Percentiles rank a stretch among this genome's conserved stretches.
phyloP scores from a whole-genome alignment of 2,888 invertebrate genomes.

The Clanis bilineata region DNA sequence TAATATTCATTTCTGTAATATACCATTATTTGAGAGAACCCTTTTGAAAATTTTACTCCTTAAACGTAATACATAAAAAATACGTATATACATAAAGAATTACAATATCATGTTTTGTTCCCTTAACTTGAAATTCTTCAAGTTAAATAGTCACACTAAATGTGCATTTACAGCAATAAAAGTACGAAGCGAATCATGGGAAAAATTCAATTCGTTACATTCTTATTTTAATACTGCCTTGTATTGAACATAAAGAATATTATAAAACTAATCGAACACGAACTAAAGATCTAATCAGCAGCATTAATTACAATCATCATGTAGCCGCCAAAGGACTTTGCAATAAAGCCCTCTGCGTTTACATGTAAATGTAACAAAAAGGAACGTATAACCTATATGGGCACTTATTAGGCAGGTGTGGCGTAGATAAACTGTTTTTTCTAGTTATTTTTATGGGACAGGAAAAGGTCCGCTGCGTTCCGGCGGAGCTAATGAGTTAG shows the following conservation, averaged over 20 bases:
- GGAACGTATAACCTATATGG: neutral
- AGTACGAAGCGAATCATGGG: neutral
- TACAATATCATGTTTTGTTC: too few species aligned
- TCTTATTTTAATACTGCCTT: neutral
- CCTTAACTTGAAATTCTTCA: too few species aligned
- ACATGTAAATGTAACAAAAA: conserved; percentile 19
- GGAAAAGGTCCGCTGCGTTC: conserved; percentile 21
- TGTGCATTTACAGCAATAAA: neutral
- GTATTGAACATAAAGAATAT: neutral
- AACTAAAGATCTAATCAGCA: conserved; percentile 10
- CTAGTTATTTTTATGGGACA: conserved; percentile 19
- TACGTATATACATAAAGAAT: too few species aligned
- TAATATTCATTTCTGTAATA: neutral
- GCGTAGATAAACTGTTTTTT: conserved; percentile 20
- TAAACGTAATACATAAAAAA: too few species aligned
- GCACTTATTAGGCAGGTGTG: conserved; percentile 24
- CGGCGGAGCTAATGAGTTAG: conserved; percentile 4
- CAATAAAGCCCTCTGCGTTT: conserved; percentile 7
- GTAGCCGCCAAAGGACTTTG: conserved; percentile 8
- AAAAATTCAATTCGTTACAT: neutral
- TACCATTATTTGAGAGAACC: too few species aligned
- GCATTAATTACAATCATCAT: conserved; percentile 11
- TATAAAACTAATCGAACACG: neutral
- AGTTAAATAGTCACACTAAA: too few species aligned
- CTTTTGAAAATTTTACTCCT: neutral